phyloP scores from a whole-genome alignment of 2,888 invertebrate genomes.

The Doris montereyensis region DNA sequence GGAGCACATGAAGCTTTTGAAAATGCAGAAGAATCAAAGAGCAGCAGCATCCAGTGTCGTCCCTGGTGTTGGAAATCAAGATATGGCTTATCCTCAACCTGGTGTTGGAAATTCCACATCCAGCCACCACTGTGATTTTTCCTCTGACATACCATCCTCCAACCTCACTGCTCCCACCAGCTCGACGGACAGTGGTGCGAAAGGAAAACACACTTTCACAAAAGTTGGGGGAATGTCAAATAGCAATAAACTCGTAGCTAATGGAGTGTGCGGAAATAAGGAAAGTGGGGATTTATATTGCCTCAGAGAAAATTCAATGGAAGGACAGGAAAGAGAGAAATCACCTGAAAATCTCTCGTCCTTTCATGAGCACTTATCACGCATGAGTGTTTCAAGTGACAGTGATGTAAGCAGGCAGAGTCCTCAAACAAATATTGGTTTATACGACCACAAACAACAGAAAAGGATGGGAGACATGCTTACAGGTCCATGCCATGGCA shows the following conservation, averaged over 20 bases:
- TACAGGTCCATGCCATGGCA: neutral
- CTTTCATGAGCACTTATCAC: no score
- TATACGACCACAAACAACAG: no score
- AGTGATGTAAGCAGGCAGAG: neutral
- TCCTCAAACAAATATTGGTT: no score
- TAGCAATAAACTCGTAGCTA: neutral
- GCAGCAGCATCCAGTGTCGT: no score
- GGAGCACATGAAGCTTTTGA: conserved; percentile 78
- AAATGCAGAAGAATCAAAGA: conserved; percentile 71
- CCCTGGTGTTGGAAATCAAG: no score
- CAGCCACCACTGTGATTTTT: neutral
- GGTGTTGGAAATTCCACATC: neutral
- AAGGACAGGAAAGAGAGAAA: neutral
- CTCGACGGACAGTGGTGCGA: neutral
- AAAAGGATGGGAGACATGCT: neutral
- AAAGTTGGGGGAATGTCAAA: neutral
- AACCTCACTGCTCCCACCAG: neutral
- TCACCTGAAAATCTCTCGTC: neutral
- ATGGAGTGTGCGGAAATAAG: neutral
- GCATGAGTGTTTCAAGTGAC: neutral
- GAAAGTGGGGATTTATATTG: no score
- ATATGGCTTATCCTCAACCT: no score
- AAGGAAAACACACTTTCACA: neutral
- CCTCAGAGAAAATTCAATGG: no score
- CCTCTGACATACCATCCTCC: neutral